Evolutionary conservation across 37 sponge, comb jelly and placozoan genomes (phyloP), one percentile per base, ranked within the genome.

Genomic region (Spongilla lacustris): DNA sequence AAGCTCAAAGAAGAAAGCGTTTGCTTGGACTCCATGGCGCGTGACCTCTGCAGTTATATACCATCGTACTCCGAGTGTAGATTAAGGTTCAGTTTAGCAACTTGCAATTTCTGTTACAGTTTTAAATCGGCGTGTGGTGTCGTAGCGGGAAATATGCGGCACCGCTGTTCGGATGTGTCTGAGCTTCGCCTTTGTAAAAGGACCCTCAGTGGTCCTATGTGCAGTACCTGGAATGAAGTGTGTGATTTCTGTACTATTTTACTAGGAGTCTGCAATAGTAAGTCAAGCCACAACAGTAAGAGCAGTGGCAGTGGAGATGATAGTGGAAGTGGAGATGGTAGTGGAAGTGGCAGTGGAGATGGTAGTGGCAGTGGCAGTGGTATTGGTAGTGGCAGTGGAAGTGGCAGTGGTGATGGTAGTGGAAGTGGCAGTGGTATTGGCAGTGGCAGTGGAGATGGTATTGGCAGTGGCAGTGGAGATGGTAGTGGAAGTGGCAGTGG

Each of bases 291-390:
- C 2, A 38, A n/a, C 1, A 25, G n/a, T 38, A 17, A 29, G 2
- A 17, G 49, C 26, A 28, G 38, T 34, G 78, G 36, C 14, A 29
- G 28, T 24, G 29, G 21, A 2, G 6, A 24, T 48, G 48, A 26
- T 17, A 41, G 49, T 49, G 78, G 25, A 49, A 78, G 48, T 49
- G 78, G 49, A 25, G 28, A 28, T 35, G 33, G 77, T 36, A 78
- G 78, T 78, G 78, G 49, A 26, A 26, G 25, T 78, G 78, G 46
- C 29, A 78, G 78, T 17, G 78, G 78, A 11, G 23, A 31, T 76
- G 77, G 77, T 25, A 35, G 46, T 76, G 41, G 41, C 23, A 76
- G 77, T 76, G 77, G 77, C 48, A 50, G 66, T 78, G 78, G 78
- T 37, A 48, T 5, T 32, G 30, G 73, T 25, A 32, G 30, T 58